Evolutionary conservation across 2,888 invertebrate species (phyloP).

Genomic region (Nemoura dubitans): DNA sequence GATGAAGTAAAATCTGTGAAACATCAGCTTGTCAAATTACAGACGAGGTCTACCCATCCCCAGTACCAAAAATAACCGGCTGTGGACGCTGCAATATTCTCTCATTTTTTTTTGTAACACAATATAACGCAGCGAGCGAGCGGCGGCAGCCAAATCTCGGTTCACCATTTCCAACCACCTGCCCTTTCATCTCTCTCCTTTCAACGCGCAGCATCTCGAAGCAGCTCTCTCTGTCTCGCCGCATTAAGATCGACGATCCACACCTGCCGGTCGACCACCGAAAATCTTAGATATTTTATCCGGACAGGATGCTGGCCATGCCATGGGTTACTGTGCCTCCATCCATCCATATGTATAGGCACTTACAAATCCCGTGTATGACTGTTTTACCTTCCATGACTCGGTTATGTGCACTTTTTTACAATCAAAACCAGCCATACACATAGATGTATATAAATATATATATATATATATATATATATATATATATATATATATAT

Average conservation of each 20-base stretch:
- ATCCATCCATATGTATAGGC: not conserved
- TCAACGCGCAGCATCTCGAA: constrained; percentile 16
- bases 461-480: too few species aligned
- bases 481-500: too few species aligned
- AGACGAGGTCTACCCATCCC: not conserved
- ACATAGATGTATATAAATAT: too few species aligned
- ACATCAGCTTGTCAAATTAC: constrained; percentile 27
- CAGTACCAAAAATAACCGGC: constrained; percentile 16
- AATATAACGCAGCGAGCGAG: not conserved
- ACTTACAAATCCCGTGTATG: not conserved
- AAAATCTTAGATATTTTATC: not conserved
- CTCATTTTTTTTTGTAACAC: constrained; percentile 8
- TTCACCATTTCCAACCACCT: not conserved
- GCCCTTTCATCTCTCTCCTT: constrained; percentile 27
- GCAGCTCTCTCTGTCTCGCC: not conserved
- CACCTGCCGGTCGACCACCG: constrained; percentile 16
- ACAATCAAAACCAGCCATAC: not conserved
- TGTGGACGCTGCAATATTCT: not conserved
- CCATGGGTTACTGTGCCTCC: not conserved
- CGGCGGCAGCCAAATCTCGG: constrained; percentile 19
- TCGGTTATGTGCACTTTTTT: not conserved
- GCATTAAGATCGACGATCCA: constrained; percentile 19
- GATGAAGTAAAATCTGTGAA: not conserved
- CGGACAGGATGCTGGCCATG: not conserved
- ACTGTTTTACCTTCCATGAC: not conserved